Percentiles rank a stretch among this genome's conserved stretches.
Conservation (phyloP, 2,797 vertebrate species). For the Aphelocoma californica region DNA sequence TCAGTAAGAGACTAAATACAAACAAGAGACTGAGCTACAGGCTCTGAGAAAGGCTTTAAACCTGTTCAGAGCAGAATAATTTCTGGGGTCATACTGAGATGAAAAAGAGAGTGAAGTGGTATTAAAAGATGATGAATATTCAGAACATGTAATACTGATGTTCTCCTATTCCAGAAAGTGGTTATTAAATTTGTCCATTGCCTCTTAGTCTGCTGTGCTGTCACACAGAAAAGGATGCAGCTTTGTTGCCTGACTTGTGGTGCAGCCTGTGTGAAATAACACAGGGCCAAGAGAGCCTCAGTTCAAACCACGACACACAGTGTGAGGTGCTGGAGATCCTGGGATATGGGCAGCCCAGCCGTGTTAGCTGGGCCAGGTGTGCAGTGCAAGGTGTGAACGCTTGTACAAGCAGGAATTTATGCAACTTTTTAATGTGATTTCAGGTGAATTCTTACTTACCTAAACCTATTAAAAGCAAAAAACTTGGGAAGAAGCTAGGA, state of each 20-base stretch:
- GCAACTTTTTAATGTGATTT: accelerated
- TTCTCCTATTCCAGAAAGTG: not conserved
- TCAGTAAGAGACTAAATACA: not conserved
- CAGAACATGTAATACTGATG: not conserved
- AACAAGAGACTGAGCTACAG: not conserved
- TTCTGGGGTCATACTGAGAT: not conserved
- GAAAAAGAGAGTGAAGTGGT: not conserved
- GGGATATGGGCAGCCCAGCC: not conserved
- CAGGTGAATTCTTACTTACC: not conserved
- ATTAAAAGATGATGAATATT: not conserved
- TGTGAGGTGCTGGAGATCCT: accelerated
- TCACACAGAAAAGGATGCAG: not conserved
- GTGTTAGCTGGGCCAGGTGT: not conserved
- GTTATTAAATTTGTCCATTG: not conserved
- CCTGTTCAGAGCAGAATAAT: not conserved
- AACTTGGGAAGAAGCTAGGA: not conserved
- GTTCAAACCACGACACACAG: not conserved
- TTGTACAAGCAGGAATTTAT: not conserved
- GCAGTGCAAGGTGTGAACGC: not conserved
- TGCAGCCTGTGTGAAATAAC: not conserved
- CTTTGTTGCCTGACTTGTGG: not conserved
- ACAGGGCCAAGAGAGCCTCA: not conserved
- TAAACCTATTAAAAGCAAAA: not conserved
- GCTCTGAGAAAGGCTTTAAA: not conserved
- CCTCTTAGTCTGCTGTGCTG: not conserved